Base-by-base conservation (phyloP, 2,888 invertebrate genomes). In the Andrena fulva region DNA sequence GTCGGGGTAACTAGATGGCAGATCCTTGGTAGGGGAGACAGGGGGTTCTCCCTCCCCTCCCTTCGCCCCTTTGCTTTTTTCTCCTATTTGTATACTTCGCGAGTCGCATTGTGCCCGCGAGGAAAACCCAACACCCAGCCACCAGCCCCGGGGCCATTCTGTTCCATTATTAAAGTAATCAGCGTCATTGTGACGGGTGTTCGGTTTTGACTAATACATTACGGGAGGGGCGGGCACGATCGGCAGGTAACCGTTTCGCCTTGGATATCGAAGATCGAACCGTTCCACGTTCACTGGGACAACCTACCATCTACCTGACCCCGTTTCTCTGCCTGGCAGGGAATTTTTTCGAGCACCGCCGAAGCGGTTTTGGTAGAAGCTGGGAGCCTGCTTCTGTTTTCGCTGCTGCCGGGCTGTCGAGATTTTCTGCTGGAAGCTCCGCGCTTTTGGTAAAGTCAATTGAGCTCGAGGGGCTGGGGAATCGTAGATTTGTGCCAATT, bases 81-180 rank as follows among this genome's bases (percentile, higher is more conserved):
- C 86, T 84, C 89, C 87, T 93, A 92, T 93, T 93, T 93, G 92
- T 93, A 93, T 93, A 93, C 93, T 92, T 90, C 91, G 92, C 89
- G 89, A 91, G 87, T 77, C 75, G 86, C 89, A 91, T 92, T 93
- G 92, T 93, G 85, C 87, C 85, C 88, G 82, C 84, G 87, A 90
- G 90, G 88, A 93, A 92, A 85, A 92, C 91, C 92, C 90, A 92
- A 93, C 92, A 92, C 93, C 92, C 93, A 92, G 89, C 90, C 89
- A 90, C 91, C 91, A 90, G 91, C 92, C 93, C 93, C 80, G 87
- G 78, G 91, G 93, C 93, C 87, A 92, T 92, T 93, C 92, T 87
- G 89, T 89, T 87, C 91, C 91, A 92, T 93, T 93, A 93, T 93
- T 93, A 89, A 91, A 92, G 91, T 93, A 93, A 93, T 93, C 93